Conservation (phyloP, 2,888 invertebrate species). For the Aquatica leii region DNA sequence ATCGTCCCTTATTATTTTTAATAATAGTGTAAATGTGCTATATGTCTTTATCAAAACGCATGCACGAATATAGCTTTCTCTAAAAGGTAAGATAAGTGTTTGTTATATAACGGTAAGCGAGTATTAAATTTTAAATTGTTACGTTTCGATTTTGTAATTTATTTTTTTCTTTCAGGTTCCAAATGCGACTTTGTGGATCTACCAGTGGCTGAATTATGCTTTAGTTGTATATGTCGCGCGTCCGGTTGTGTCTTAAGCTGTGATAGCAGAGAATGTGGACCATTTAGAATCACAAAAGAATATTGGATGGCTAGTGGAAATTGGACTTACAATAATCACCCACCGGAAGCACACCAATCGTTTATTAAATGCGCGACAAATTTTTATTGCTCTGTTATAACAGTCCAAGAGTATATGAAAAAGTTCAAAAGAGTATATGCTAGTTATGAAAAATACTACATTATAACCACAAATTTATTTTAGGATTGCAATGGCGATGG, state of each 20-base stretch:
- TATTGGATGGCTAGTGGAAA: constrained; percentile 7
- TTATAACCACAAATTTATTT: background rate
- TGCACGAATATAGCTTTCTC: too few species aligned
- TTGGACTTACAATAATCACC: background rate
- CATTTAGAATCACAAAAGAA: background rate
- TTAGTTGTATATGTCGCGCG: constrained; percentile 1
- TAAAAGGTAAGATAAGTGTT: too few species aligned
- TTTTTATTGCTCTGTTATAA: constrained; percentile 8
- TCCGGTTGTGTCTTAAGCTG: background rate
- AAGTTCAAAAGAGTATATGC: background rate
- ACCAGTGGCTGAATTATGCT: constrained; percentile 2
- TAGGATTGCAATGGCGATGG: constrained; percentile 13
- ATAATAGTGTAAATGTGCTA: too few species aligned
- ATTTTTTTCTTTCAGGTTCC: background rate
- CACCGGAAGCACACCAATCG: background rate
- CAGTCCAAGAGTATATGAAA: constrained; percentile 1
- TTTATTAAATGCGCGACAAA: constrained; percentile 5
- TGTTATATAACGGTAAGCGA: too few species aligned
- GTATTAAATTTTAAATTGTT: too few species aligned
- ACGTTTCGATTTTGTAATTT: too few species aligned
- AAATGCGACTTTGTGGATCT: background rate
- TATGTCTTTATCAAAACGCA: too few species aligned
- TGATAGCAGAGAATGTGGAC: background rate
- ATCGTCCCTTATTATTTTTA: too few species aligned
- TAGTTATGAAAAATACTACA: too few species aligned